phyloP scores from a whole-genome alignment of 1,140 invertebrate species.

The Mercenaria mercenaria region DNA sequence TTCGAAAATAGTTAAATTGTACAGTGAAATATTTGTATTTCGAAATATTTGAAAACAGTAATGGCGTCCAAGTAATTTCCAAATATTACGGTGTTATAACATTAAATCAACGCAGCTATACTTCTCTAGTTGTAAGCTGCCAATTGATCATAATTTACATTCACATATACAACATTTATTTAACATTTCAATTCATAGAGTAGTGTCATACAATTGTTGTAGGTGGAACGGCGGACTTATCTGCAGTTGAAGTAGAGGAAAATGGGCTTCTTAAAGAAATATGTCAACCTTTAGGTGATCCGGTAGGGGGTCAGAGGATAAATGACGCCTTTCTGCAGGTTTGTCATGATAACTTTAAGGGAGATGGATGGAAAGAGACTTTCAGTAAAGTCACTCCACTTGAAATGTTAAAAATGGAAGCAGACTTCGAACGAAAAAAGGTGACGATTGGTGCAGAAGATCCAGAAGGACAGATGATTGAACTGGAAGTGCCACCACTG shows the following conservation, averaged over 20 bases:
- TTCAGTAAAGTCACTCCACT: not conserved
- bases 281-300: not conserved
- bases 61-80: no score
- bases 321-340: conserved; percentile 47
- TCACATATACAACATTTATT: no score
- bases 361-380: not conserved
- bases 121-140: no score
- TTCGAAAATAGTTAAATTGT: no score
- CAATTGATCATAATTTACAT: no score
- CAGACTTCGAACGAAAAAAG: conserved; percentile 44
- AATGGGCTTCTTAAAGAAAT: not conserved
- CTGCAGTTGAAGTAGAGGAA: conserved; percentile 33
- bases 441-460: conserved; percentile 26
- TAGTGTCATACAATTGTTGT: no score
- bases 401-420: no score
- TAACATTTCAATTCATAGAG: no score
- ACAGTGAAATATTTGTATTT: no score
- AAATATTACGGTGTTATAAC: no score
- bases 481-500: not conserved
- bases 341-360: conserved; percentile 24
- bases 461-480: not conserved
- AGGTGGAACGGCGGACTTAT: conserved; percentile 51
- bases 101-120: no score
- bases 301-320: conserved; percentile 42
- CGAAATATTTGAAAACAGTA: no score